Evolutionary conservation across 1,140 invertebrate species (phyloP).

Genomic region (Aporrectodea caliginosa): DNA sequence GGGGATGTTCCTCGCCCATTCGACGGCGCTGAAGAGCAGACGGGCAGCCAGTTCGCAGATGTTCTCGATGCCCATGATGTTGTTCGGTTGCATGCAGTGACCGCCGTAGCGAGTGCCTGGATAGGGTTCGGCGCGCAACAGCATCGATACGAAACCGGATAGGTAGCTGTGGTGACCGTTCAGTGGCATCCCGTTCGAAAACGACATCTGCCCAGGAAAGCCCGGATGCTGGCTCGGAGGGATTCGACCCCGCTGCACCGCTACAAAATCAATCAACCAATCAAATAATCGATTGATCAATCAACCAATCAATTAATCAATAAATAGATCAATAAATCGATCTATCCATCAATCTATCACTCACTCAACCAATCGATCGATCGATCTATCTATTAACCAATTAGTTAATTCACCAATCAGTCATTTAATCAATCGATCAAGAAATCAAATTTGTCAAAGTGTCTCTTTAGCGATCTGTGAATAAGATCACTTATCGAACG

Average conservation of each 20-base stretch:
- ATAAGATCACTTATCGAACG: no score
- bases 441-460: no score
- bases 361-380: no score
- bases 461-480: no score
- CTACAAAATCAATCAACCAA: no score
- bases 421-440: no score
- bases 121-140: constrained; percentile 92
- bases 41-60: constrained; percentile 95
- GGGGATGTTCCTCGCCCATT: constrained; percentile 96
- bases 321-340: no score
- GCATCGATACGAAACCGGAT: constrained; percentile 89
- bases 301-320: no score
- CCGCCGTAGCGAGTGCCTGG: constrained; percentile 82
- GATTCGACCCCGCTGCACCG: constrained; percentile 92
- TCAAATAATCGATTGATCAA: no score
- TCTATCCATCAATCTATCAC: no score
- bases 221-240: constrained; percentile 71
- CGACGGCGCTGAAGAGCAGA: constrained; percentile 90
- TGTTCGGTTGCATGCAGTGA: constrained; percentile 77
- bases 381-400: no score
- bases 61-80: constrained; percentile 67
- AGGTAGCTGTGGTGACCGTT: constrained; percentile 74
- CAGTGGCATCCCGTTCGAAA: constrained; percentile 39
- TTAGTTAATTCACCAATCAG: no score
- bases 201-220: constrained; percentile 56